A percentile compares a stretch with the other conserved stretches of the same genome.
These are phyloP conservation scores for Periophthalmodon schlosseri DNA, from an alignment of 2,113 vertebrate genomes.

Conservation along the genomic window DNA sequence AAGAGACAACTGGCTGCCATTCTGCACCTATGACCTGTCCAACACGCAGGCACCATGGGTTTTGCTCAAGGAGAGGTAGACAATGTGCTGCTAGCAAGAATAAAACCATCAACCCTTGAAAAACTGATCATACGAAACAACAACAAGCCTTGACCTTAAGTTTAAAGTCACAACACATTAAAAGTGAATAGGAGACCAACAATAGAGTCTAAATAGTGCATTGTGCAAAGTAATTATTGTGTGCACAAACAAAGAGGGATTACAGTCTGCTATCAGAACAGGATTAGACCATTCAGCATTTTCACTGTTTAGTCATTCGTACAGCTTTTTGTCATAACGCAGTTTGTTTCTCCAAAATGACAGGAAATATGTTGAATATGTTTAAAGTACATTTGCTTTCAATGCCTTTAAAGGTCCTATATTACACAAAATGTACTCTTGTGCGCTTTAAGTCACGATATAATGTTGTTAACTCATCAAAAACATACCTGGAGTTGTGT, in stretches of 20 bases:
- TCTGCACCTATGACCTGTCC: no score
- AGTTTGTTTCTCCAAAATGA: not conserved
- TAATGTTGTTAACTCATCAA: no score
- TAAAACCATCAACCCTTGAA: not conserved
- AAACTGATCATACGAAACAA: not conserved
- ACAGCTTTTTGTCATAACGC: not conserved
- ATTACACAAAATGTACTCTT: no score
- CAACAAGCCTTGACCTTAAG: not conserved
- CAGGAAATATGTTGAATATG: not conserved
- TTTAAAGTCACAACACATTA: not conserved
- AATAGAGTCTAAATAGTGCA: not conserved
- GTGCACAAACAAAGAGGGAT: slow-evolving; percentile 60
- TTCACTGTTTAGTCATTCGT: not conserved
- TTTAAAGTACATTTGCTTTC: not conserved
- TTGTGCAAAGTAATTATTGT: slow-evolving; percentile 37
- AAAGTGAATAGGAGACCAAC: not conserved
- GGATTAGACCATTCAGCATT: slow-evolving; percentile 41
- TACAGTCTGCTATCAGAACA: slow-evolving; percentile 40
- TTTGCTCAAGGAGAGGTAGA: no score
- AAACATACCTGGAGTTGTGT: no score
- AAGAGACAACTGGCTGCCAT: no score
- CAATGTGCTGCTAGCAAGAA: not conserved
- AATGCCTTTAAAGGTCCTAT: no score
- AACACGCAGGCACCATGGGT: no score
- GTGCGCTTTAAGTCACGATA: no score